Evolutionary conservation across 2,888 invertebrate species (phyloP), one percentile per base, ranked within the genome.

Genomic region (Drosophila vallismaia): DNA sequence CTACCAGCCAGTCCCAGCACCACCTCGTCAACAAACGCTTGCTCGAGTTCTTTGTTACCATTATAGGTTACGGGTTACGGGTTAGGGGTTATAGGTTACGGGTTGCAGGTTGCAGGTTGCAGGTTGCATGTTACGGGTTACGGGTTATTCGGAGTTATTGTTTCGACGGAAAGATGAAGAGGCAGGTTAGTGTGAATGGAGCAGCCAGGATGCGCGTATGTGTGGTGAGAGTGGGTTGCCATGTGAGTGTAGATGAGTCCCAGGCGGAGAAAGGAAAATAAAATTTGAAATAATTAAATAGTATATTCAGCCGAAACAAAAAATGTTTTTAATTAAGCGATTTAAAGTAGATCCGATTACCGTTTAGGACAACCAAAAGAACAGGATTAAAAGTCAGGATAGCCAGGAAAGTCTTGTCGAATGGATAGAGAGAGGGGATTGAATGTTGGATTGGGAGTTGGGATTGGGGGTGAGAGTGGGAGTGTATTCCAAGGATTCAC

Each of bases 41-140:
- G 71, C 59, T 89, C 89, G 66, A 90, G 75, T 51, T 88, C 89
- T 89, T 90, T 44, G 19, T 19, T 63, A 45, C 38, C 24, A 29
- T 58, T 66, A 19, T 19, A 31, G 40, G 14, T 54, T 38, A 36
- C 33, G 19, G 42, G 24, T 44, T 49, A 31, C 19, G 38, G 71
- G 31, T 51, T 40, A 36, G 59, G 71, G 60, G 28, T 46, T 46
- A 26, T 14, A 33, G 31, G 44, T 44, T 44, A 53, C 33, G 45
- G 54, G 19, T 14, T 36, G 31, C 10, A 19, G 36, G 45, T 12
- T 40, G 12, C 40, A 6, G 40, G 40, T 40, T 10, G 14, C 14
- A 1, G 14, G 14, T 14, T 14, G 1, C 14, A 1, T 1, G 14
- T 19, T 19, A 19, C 19, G 14, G 19, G 19, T 54, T 38, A 58